Evolutionary conservation across 2,888 invertebrate genomes (phyloP), one percentile per base, ranked within the genome.

Genomic region (Agriopis leucophaearia): DNA sequence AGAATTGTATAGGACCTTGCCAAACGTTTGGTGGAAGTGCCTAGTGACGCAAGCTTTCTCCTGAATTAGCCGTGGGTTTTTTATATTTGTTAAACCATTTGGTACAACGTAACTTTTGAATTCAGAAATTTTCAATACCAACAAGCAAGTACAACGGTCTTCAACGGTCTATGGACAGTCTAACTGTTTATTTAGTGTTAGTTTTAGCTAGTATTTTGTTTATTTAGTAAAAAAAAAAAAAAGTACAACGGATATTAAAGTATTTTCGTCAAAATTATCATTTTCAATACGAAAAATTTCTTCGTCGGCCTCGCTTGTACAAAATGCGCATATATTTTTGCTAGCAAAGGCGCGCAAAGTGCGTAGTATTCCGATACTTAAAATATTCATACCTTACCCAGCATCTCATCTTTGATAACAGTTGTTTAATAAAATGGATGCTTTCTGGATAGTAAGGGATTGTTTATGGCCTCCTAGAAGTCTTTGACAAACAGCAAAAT

Each of bases 271-370:
- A 42, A 42, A 40, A 36, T 18, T 27, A 55, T 27, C 15, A 35
- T 57, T 35, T 57, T 38, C 51, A 18, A 54, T 52, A 55, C 52
- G 18, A 47, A 74, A 78, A 64, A 73, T 75, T 74, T 63, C 62
- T 57, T 52, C 61, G 65, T 66, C 5, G 27, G 27, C 27, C 27
- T 2, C 63, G 65, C 57, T 54, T 54, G 61, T 74, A 79, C 78
- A 73, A 69, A 77, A 83, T 83, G 81, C 81, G 74, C 82, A 83
- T 83, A 82, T 65, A 79, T 83, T 78, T 74, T 27, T 38, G 51
- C 36, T 55, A 67, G 62, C 78, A 67, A 73, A 77, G 75, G 73
- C 68, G 64, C 69, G 70, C 73, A 73, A 71, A 76, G 73, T 75
- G 72, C 77, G 79, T 78, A 69, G 56, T 73, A 80, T 78, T 80